phyloP scores from a whole-genome alignment of 2,113 vertebrate genomes.

The Hymenochirus boettgeri region DNA sequence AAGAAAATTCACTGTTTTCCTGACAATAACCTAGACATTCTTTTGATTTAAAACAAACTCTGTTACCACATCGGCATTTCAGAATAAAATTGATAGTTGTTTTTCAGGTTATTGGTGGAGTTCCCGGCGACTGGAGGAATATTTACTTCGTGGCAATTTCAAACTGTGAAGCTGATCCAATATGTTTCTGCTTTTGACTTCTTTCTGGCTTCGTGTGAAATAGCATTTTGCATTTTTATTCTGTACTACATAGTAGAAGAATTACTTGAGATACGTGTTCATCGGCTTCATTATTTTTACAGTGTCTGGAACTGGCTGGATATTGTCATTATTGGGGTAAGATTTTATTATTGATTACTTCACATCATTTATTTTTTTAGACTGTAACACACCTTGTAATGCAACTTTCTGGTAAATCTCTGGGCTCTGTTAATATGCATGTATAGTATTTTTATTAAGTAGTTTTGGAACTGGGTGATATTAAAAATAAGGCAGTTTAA shows the following conservation, averaged over 20 bases:
- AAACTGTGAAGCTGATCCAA: constrained; percentile 83
- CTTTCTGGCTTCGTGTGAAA: constrained; percentile 87
- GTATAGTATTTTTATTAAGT: no score
- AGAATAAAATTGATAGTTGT: no score
- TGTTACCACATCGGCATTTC: no score
- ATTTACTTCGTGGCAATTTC: constrained; percentile 89
- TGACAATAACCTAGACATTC: no score
- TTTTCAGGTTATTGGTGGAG: constrained; percentile 82
- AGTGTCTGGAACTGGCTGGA: constrained; percentile 96
- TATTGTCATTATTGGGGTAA: constrained; percentile 81
- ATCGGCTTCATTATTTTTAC: constrained; percentile 84
- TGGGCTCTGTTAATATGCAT: no score
- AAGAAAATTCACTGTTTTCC: no score
- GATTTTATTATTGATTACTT: constrained; percentile 46
- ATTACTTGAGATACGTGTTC: constrained; percentile 85
- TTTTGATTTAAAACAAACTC: no score
- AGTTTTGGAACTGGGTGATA: no score
- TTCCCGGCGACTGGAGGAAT: constrained; percentile 91
- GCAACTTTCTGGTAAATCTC: no score
- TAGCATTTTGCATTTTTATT: constrained; percentile 88
- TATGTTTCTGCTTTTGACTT: constrained; percentile 87
- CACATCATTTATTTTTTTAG: no score
- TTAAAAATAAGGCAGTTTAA: no score
- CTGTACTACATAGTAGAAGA: constrained; percentile 95
- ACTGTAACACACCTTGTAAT: no score